A percentile compares a stretch with the other conserved stretches of the same genome.
Evolutionary conservation across 2,797 vertebrate genomes (phyloP).

Genomic region (Prunella strophiata): DNA sequence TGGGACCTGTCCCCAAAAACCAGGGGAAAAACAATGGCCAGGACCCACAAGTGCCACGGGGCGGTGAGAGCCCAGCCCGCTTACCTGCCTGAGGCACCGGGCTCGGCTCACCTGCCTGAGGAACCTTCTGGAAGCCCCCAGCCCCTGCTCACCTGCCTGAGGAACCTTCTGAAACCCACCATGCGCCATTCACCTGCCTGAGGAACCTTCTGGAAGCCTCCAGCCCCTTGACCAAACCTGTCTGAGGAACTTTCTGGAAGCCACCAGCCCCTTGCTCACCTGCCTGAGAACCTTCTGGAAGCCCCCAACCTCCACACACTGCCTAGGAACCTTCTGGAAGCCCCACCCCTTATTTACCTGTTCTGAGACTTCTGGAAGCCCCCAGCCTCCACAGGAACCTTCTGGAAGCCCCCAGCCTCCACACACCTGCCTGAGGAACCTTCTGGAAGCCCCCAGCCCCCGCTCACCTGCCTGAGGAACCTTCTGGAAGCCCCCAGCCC

Average conservation of each 20-base stretch:
- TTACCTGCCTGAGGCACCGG: background rate
- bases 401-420: background rate
- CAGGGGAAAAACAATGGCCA: no score
- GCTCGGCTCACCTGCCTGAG: no score
- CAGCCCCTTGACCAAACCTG: no score
- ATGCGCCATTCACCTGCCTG: no score
- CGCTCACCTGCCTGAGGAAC: background rate
- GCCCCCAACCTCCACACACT: accelerated
- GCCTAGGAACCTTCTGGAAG: no score
- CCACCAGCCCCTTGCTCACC: no score
- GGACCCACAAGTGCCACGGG: accelerated
- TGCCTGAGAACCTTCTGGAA: background rate
- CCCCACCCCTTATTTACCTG: no score
- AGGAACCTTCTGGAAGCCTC: background rate
- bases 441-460: no score
- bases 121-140: background rate
- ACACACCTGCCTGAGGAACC: no score
- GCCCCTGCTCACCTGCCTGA: accelerated
- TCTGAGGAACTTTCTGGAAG: no score
- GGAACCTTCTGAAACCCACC: no score
- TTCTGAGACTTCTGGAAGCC: background rate
- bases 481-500: background rate
- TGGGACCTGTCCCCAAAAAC: background rate
- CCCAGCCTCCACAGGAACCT: background rate
- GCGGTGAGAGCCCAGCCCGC: accelerated